Conservation (phyloP, 1,140 invertebrate species). For the Musca vetustissima region DNA sequence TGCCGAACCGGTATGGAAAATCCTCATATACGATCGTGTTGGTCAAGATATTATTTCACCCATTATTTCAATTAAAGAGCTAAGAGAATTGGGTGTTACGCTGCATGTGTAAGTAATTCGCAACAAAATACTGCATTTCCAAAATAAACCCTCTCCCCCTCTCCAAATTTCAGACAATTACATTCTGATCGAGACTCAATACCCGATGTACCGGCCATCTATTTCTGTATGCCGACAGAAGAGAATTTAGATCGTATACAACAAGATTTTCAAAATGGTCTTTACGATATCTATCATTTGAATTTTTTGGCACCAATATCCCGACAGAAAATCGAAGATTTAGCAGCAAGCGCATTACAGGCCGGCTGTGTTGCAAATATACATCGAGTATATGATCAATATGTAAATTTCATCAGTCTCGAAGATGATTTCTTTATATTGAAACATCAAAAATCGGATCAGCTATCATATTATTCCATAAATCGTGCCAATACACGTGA, state of each 20-base stretch:
- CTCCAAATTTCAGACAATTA: conserved; percentile 67
- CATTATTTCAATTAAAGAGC: conserved; percentile 91
- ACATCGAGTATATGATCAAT: conserved; percentile 96
- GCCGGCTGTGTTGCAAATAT: conserved; percentile 86
- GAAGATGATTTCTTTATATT: conserved; percentile 98
- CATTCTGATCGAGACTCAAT: conserved; percentile 94
- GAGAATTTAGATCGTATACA: conserved; percentile 95
- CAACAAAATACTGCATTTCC: neutral
- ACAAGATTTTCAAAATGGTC: conserved; percentile 86
- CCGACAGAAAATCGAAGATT: conserved; percentile 91
- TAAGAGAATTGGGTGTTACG: conserved; percentile 94
- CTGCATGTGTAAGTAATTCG: conserved; percentile 82
- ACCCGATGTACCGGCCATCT: conserved; percentile 97
- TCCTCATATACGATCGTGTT: conserved; percentile 92
- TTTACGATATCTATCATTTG: conserved; percentile 95
- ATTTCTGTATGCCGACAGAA: conserved; percentile 96
- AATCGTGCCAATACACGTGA: conserved; percentile 94
- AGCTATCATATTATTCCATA: conserved; percentile 91
- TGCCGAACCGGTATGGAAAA: conserved; percentile 90
- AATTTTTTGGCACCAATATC: conserved; percentile 98
- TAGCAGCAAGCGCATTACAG: conserved; percentile 88
- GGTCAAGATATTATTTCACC: conserved; percentile 99
- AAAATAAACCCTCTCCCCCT: neutral
- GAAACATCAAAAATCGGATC: conserved; percentile 87
- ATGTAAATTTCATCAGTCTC: conserved; percentile 96